Percentiles rank a stretch among this genome's conserved stretches.
Conservation (phyloP, 2,113 vertebrate species). For the Colinus virginianus region DNA sequence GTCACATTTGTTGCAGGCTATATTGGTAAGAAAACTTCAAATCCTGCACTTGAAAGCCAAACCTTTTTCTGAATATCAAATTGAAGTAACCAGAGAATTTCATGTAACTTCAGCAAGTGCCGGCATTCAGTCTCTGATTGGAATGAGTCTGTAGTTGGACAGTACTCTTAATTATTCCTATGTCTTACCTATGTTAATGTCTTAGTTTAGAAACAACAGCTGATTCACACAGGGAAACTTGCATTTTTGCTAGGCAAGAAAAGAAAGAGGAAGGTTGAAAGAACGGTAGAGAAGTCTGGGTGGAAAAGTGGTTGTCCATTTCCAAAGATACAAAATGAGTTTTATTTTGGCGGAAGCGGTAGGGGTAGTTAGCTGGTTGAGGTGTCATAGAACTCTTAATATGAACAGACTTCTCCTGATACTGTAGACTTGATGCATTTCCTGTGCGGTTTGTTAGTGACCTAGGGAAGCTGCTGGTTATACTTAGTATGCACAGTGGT, state of each 20-base stretch:
- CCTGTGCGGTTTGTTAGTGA: not conserved
- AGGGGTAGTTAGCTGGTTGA: not conserved
- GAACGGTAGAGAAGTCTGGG: not conserved
- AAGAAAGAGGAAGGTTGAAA: not conserved
- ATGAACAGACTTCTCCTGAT: not conserved
- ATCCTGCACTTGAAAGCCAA: not conserved
- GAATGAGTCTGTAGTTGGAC: not conserved
- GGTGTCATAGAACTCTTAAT: not conserved
- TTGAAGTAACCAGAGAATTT: not conserved
- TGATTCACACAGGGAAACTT: not conserved
- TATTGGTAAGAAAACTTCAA: slow-evolving; percentile 87
- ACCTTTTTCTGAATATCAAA: not conserved
- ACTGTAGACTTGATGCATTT: not conserved
- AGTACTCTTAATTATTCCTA: not conserved
- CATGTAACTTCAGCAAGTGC: not conserved
- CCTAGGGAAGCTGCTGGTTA: not conserved
- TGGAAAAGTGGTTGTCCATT: not conserved
- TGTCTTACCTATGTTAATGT: not conserved
- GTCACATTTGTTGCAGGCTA: slow-evolving; percentile 97
- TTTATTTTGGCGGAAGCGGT: not conserved
- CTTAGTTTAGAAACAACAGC: not conserved
- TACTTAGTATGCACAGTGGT: not conserved
- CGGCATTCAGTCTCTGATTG: not conserved
- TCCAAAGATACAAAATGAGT: not conserved
- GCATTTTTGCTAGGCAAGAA: not conserved